A percentile compares a stretch with the other conserved stretches of the same genome.
Conservation (phyloP, 2,888 invertebrate genomes). For the Charanyca ferruginea region DNA sequence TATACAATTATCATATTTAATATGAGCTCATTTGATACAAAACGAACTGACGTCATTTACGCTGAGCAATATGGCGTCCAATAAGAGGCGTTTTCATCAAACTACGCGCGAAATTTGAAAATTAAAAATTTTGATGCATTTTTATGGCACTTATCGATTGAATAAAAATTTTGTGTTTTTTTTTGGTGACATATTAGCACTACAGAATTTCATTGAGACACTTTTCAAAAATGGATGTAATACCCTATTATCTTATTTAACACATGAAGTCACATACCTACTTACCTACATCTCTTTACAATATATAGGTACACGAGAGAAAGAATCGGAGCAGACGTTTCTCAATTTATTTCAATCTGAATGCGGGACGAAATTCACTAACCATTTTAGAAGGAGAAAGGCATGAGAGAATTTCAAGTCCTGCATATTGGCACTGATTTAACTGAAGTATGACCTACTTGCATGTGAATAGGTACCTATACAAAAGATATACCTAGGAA, state of each 20-base stretch:
- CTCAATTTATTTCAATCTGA: slow-evolving; percentile 59
- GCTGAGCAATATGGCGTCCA: too few species aligned
- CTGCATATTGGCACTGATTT: slow-evolving; percentile 55
- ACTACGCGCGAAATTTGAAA: too few species aligned
- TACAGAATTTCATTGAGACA: too few species aligned
- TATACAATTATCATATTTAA: too few species aligned
- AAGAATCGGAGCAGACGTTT: slow-evolving; percentile 50
- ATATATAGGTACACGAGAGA: slow-evolving; percentile 28
- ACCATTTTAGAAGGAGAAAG: slow-evolving; percentile 52
- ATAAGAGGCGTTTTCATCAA: too few species aligned
- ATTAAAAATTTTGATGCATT: too few species aligned
- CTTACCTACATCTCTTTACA: slow-evolving; percentile 24
- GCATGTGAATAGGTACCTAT: slow-evolving; percentile 27
- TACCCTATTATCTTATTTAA: not conserved
- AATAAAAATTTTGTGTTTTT: too few species aligned
- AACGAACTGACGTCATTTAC: too few species aligned
- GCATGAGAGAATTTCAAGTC: slow-evolving; percentile 43
- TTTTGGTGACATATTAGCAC: too few species aligned
- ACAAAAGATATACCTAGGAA: slow-evolving; percentile 9
- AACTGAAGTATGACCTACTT: slow-evolving; percentile 49
- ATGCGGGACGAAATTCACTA: slow-evolving; percentile 53
- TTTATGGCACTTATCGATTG: too few species aligned
- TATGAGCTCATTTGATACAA: too few species aligned
- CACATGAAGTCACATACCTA: slow-evolving; percentile 13
- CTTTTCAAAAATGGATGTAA: too few species aligned